Evolutionary conservation across 2,113 vertebrate genomes (phyloP), one percentile per base, ranked within the genome.

Genomic region (Okapia johnstoni): DNA sequence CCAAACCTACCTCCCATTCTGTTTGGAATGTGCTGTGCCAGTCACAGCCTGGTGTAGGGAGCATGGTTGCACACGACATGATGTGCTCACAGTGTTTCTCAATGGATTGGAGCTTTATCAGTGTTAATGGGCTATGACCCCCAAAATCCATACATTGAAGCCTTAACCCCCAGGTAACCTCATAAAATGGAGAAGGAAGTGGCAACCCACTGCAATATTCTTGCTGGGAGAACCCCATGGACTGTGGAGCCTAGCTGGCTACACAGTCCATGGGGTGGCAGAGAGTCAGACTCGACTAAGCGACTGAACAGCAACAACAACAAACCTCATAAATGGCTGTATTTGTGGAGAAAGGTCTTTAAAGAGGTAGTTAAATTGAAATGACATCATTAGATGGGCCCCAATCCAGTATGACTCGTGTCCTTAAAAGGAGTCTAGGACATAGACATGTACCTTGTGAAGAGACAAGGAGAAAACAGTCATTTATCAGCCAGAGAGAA

Each of bases 41-140:
- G 6, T 81, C 15, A 40, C 10, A 80, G 16, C 48, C 77, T 12
- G 46, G 17, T 3, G 16, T 8, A 5, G 15, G 7, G 3, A 50
- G 9, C 5, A 2, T 28, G 26, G 25, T 1, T 36, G 1, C 25
- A 13, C 1, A 0, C 25, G 14, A 26, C 16, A 33, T 6, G 1
- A 2, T 23, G 33, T 77, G 23, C 1, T 66, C 36, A 46, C 5
- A 17, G 63, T 0, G 0, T 50, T 80, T 80, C 46, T 33, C 46
- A 50, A 2, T 19, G 10, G 17, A 0, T 14, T 61, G 5, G 26
- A 23, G 12, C 33, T 52, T 30, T 60, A 43, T 33, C 6, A 10
- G 4, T 50, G 40, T 40, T 80, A 52, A 52, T 2, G 10, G 48
- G 6, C 40, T 88, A 1, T 54, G 63, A 63, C 36, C 43, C 33